Percentiles rank a stretch among this genome's conserved stretches.
Evolutionary conservation across 2,888 invertebrate genomes (phyloP).

Genomic region (Hirtodrosophila trivittata): DNA sequence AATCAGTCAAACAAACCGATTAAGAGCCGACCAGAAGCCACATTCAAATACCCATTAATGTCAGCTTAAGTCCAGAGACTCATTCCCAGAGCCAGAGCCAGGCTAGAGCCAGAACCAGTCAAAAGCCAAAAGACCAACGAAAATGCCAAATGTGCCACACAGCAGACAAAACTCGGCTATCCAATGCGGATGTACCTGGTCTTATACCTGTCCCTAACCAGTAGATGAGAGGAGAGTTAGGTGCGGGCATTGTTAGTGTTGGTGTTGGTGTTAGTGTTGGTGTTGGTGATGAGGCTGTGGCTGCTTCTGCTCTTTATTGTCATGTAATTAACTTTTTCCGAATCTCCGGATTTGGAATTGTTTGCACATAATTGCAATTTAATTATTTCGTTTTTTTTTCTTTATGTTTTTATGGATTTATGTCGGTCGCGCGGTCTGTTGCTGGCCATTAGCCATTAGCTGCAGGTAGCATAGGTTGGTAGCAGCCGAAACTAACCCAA

Average conservation of each 20-base stretch:
- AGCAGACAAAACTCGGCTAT: neutral
- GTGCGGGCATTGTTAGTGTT: constrained; percentile 5
- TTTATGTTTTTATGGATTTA: constrained; percentile 67
- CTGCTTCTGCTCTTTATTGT: constrained; percentile 71
- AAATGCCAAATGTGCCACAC: constrained; percentile 26
- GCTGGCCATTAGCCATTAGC: constrained; percentile 52
- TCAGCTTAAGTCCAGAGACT: constrained; percentile 61
- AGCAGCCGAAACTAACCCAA: constrained; percentile 1
- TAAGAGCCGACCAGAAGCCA: constrained; percentile 67
- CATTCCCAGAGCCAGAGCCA: constrained; percentile 6
- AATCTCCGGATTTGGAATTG: constrained; percentile 78
- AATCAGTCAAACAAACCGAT: constrained; percentile 53
- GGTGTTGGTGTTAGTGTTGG: constrained; percentile 4
- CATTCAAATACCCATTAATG: constrained; percentile 73
- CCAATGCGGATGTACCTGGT: constrained; percentile 6
- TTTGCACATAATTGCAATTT: constrained; percentile 79
- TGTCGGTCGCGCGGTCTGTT: constrained; percentile 56
- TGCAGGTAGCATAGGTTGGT: constrained; percentile 28
- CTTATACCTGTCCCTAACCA: constrained; percentile 1
- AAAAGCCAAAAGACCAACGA: constrained; percentile 25
- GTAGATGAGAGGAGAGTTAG: neutral
- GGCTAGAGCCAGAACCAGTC: constrained; percentile 8
- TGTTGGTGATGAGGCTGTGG: constrained; percentile 16
- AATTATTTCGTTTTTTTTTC: constrained; percentile 60
- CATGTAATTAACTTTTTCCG: constrained; percentile 78